Base-by-base conservation (phyloP, 2,797 vertebrate genomes). In the Notamacropus eugenii region DNA sequence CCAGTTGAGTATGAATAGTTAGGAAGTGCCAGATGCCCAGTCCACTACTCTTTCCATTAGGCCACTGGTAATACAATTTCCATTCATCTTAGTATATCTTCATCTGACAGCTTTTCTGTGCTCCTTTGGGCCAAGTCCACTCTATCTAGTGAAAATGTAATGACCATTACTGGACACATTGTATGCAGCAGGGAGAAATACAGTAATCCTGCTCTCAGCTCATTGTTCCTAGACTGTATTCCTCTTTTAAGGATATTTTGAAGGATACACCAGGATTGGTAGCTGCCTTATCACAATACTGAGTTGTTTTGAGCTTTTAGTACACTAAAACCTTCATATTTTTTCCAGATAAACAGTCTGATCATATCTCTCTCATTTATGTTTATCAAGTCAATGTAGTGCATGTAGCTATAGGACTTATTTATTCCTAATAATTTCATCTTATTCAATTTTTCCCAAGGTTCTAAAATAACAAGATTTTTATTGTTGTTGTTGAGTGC, bases 1-100 rank as follows among this genome's bases (percentile, higher is more conserved):
- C 22, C 46, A 0, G 1, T 46, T 31, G 19, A 5, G n/a, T 46
- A 14, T 24, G 24, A n/a, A 22, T 0, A 40, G 0, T 8, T 46
- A 46, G n/a, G 22, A 46, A 40, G n/a, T 40, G 19, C 8, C 29
- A 9, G 6, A 82, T 46, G n/a, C 11, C n/a, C 40, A 46, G 19
- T 40, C 19, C n/a, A 46, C n/a, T 10, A 82, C 6, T 40, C n/a
- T 82, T 8, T 10, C 67, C 13, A n/a, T 40, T 82, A 40, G 67
- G 29, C 6, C 67, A 82, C n/a, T 16, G 6, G n/a, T 82, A 3
- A 40, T 9, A 82, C 8, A 82, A 82, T 8, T 82, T 46, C n/a
- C 34, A 40, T 8, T 46, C 8, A 82, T 19, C n/a, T 46, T 74
- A 40, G n/a, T 6, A 3, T 22, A 22, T 40, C 8, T 46, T 46